Percentiles rank a stretch among this genome's conserved stretches.
Conservation (phyloP, 2,113 vertebrate species). For the Silurus meridionalis region DNA sequence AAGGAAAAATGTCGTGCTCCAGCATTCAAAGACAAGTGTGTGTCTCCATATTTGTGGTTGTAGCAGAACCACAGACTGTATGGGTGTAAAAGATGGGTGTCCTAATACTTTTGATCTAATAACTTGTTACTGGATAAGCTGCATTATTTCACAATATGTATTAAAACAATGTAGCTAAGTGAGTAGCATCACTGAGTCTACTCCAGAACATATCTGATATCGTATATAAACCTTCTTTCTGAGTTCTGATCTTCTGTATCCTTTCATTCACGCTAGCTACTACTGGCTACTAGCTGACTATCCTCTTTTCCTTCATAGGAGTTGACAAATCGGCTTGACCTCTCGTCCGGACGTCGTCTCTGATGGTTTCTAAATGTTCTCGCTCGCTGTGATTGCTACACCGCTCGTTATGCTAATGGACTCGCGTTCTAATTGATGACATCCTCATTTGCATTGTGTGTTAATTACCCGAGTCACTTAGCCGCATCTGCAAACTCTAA, state of each 20-base stretch:
- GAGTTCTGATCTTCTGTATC: not conserved
- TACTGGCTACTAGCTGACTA: not conserved
- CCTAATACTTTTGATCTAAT: not conserved
- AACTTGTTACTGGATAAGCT: not conserved
- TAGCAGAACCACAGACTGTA: too few relatives aligned
- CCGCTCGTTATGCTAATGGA: slow-evolving; percentile 74
- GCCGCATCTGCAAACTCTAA: slow-evolving; percentile 65
- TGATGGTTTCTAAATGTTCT: slow-evolving; percentile 64
- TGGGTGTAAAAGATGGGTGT: too few relatives aligned
- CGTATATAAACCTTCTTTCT: not conserved
- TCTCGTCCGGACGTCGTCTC: slow-evolving; percentile 48
- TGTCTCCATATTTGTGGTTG: too few relatives aligned
- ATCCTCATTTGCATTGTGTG: slow-evolving; percentile 73
- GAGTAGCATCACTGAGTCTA: not conserved
- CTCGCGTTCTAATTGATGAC: slow-evolving; percentile 72
- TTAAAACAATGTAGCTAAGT: not conserved
- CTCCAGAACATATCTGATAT: too few relatives aligned
- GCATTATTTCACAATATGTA: not conserved
- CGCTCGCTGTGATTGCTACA: slow-evolving; percentile 63
- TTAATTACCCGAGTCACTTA: slow-evolving; percentile 72
- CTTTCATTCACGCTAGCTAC: not conserved
- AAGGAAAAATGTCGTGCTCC: too few relatives aligned
- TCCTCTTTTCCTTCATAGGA: slow-evolving; percentile 40
- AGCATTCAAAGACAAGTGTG: too few relatives aligned
- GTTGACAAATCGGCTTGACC: slow-evolving; percentile 64